These are phyloP conservation scores for Plagodis dolabraria DNA, from an alignment of 2,888 invertebrate species.

Conservation along the genomic window DNA sequence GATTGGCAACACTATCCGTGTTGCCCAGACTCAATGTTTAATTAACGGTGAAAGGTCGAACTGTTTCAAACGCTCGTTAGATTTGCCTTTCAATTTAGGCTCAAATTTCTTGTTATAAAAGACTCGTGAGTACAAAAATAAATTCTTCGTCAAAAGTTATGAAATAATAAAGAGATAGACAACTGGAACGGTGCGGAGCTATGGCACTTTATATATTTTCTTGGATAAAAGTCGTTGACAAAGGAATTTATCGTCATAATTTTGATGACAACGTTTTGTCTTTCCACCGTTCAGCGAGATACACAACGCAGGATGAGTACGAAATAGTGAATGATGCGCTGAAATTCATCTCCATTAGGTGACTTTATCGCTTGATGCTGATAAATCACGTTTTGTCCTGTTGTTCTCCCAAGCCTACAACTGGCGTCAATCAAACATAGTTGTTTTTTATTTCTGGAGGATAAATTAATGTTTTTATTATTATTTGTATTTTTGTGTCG, in stretches of 20 bases:
- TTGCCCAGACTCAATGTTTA: conserved; percentile 22
- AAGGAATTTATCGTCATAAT: conserved; percentile 56
- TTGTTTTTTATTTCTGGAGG: neutral
- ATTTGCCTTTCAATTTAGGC: conserved; percentile 28
- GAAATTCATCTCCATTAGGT: conserved; percentile 65
- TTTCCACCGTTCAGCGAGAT: conserved; percentile 32
- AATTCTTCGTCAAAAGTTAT: conserved; percentile 31
- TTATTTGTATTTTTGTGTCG: no score
- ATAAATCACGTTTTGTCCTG: conserved; percentile 54
- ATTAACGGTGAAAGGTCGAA: conserved; percentile 27
- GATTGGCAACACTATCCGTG: conserved; percentile 21
- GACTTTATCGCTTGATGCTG: conserved; percentile 58
- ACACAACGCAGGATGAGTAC: conserved; percentile 38
- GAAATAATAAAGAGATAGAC: conserved; percentile 33
- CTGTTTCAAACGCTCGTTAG: conserved; percentile 20
- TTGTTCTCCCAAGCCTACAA: conserved; percentile 10
- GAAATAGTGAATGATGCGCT: conserved; percentile 59
- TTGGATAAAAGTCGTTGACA: conserved; percentile 49
- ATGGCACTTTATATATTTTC: conserved; percentile 47
- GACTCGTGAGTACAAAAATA: conserved; percentile 21
- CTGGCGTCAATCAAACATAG: conserved; percentile 7
- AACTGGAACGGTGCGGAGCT: conserved; percentile 37
- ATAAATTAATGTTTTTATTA: no score
- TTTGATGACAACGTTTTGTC: conserved; percentile 51
- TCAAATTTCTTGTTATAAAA: conserved; percentile 25